Percentiles rank a stretch among this genome's conserved stretches.
phyloP scores from a whole-genome alignment of 2,113 vertebrate species.

The Rhinolophus ferrumequinum region DNA sequence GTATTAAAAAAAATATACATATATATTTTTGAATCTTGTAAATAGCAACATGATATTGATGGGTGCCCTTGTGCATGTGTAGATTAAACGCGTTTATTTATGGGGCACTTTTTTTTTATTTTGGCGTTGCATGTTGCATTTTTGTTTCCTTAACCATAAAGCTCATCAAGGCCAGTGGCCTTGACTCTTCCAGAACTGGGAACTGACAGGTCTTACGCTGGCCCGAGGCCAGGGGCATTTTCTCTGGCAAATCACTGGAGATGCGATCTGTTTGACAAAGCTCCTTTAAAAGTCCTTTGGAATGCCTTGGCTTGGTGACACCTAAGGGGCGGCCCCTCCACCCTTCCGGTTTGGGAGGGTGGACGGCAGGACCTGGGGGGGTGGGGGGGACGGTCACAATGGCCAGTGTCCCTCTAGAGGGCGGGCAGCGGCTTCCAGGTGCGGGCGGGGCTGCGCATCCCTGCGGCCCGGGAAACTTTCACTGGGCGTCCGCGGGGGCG shows the following conservation, averaged over 20 bases:
- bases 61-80: too few relatives aligned
- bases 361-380: neutral
- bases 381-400: neutral
- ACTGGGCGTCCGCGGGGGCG: slow-evolving; percentile 55
- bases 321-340: neutral
- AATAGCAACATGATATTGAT: neutral
- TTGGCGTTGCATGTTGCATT: neutral
- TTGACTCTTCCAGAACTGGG: neutral
- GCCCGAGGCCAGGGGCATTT: neutral
- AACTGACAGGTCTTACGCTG: neutral
- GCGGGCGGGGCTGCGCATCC: neutral
- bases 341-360: neutral
- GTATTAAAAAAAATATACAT: neutral
- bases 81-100: neutral
- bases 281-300: neutral
- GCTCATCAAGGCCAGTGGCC: neutral
- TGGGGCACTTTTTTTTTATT: neutral
- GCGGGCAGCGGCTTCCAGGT: slow-evolving; percentile 34
- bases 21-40: neutral
- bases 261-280: neutral
- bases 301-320: neutral
- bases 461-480: slow-evolving; percentile 57
- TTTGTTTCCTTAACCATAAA: too few relatives aligned
- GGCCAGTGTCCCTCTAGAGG: neutral
- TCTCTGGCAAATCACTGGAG: neutral